phyloP scores from a whole-genome alignment of 2,113 vertebrate genomes.

The Barbus barbus region DNA sequence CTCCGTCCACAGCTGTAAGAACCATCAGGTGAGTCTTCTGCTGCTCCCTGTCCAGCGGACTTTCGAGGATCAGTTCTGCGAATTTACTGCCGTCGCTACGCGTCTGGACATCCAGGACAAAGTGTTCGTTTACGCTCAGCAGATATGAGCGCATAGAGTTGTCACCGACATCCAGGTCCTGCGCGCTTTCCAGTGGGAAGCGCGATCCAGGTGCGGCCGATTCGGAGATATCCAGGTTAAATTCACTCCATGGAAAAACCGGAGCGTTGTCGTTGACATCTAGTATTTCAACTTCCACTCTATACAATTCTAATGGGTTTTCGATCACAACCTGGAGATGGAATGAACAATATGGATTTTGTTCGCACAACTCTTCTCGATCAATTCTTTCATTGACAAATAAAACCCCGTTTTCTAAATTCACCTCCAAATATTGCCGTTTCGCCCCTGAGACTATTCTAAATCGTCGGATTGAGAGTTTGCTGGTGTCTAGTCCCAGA shows the following conservation, averaged over 20 bases:
- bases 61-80: conserved; percentile 70
- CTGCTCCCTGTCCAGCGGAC: conserved; percentile 68
- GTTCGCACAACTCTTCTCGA: conserved; percentile 72
- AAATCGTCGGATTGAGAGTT: conserved; percentile 65
- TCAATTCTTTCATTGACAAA: conserved; percentile 70
- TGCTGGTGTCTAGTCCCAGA: conserved; percentile 53
- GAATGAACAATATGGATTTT: conserved; percentile 65
- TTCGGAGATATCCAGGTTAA: conserved; percentile 63
- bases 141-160: conserved; percentile 66
- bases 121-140: conserved; percentile 61
- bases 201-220: conserved; percentile 50
- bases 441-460: conserved; percentile 67
- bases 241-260: conserved; percentile 55
- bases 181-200: conserved; percentile 64
- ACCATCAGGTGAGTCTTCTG: conserved; percentile 56
- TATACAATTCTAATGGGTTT: conserved; percentile 70
- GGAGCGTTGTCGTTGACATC: conserved; percentile 74
- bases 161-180: conserved; percentile 66
- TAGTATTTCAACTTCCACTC: conserved; percentile 66
- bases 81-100: conserved; percentile 69
- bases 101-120: conserved; percentile 63
- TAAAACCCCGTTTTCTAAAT: conserved; percentile 70
- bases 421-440: conserved; percentile 70
- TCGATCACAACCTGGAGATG: conserved; percentile 73
- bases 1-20: conserved; percentile 71